Percentiles rank a stretch among this genome's conserved stretches.
phyloP scores from a whole-genome alignment of 2,113 vertebrate genomes.

The Gulo gulo region DNA sequence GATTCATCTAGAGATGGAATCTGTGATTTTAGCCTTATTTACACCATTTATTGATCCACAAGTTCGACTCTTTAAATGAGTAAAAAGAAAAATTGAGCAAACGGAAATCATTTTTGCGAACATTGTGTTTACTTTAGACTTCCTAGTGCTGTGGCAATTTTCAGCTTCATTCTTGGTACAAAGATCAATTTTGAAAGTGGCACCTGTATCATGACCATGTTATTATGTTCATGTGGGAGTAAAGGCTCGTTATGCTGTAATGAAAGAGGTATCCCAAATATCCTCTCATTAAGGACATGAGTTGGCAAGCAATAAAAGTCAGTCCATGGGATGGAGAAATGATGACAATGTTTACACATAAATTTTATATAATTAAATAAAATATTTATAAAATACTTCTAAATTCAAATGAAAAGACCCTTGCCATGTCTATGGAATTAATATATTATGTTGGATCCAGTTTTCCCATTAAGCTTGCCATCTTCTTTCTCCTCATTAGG shows the following conservation, averaged over 20 bases:
- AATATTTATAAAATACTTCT: neutral
- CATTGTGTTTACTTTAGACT: neutral
- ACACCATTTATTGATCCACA: neutral
- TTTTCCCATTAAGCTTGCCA: neutral
- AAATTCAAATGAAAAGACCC: neutral
- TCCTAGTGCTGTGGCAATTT: slow-evolving; percentile 1
- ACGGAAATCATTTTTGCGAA: neutral
- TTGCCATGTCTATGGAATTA: neutral
- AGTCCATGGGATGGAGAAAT: neutral
- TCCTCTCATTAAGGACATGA: neutral
- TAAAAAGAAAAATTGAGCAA: neutral
- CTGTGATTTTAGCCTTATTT: neutral
- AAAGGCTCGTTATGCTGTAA: neutral
- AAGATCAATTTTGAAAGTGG: slow-evolving; percentile 44
- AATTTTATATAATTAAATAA: slow-evolving; percentile 10
- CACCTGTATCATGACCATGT: neutral
- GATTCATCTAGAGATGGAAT: neutral
- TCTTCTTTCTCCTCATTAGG: neutral
- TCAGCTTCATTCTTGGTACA: slow-evolving; percentile 1
- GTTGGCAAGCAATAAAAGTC: slow-evolving; percentile 39
- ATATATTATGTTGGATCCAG: neutral
- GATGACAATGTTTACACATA: neutral
- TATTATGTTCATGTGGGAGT: neutral
- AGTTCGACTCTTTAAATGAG: slow-evolving; percentile 2
- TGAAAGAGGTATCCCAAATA: neutral